These are phyloP conservation scores for Rhadina sibilatrix DNA, from an alignment of 2,113 vertebrate species.

Conservation along the genomic window DNA sequence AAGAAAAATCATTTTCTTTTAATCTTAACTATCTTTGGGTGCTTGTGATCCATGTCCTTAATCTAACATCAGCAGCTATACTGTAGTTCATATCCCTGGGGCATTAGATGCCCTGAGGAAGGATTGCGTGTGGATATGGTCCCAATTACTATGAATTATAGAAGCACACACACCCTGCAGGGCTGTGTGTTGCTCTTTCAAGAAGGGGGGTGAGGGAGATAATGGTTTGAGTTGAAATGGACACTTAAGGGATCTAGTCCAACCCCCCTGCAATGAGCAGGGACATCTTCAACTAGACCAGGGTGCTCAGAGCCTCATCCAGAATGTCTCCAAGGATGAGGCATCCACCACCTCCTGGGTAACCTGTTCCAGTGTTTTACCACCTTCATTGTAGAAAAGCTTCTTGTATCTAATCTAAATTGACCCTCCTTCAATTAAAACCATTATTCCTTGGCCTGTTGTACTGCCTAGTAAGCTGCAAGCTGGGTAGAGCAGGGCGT, in stretches of 20 bases:
- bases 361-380: background rate
- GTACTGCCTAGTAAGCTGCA: background rate
- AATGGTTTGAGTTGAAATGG: background rate
- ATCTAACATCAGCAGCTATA: background rate
- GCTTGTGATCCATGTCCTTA: background rate
- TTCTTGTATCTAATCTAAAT: background rate
- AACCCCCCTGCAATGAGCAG: background rate
- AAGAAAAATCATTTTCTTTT: background rate
- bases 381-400: background rate
- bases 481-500: background rate
- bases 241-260: background rate
- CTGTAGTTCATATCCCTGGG: rapidly evolving
- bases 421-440: background rate
- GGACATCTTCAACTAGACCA: background rate
- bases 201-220: rapidly evolving
- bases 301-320: rapidly evolving
- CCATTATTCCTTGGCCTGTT: background rate
- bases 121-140: rapidly evolving
- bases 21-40: background rate
- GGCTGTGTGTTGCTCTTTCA: rapidly evolving
- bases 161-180: background rate
- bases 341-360: background rate
- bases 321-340: background rate
- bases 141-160: background rate
- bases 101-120: background rate